Conservation (phyloP, 2,113 vertebrate species). For the Myodes glareolus region DNA sequence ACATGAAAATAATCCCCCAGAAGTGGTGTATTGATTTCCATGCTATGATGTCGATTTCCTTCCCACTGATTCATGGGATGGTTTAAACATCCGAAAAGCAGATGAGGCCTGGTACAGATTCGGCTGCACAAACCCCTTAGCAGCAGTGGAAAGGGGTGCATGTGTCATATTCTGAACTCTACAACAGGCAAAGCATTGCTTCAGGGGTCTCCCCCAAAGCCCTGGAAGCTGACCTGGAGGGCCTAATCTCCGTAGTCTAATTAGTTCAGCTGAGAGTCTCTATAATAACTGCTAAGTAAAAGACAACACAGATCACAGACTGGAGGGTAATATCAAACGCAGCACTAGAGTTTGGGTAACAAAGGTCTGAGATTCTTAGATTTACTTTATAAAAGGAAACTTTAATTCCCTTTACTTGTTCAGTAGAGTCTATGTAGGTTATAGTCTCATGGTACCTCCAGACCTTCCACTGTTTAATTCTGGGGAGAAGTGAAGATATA, state of each 20-base stretch:
- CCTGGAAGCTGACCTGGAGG: slow-evolving; percentile 14
- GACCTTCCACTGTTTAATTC: slow-evolving; percentile 9
- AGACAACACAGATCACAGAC: slow-evolving; percentile 34
- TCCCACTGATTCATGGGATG: background rate
- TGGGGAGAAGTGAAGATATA: background rate
- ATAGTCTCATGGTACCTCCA: background rate
- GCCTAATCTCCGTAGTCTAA: slow-evolving; percentile 41
- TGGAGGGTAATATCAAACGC: slow-evolving; percentile 7
- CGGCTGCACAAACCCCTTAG: background rate
- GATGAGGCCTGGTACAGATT: background rate
- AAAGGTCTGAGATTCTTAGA: background rate
- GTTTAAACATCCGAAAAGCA: slow-evolving; percentile 34
- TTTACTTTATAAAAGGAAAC: background rate
- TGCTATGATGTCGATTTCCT: slow-evolving; percentile 56
- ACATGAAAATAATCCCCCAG: slow-evolving; percentile 57
- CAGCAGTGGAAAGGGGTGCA: background rate
- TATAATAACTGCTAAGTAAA: slow-evolving; percentile 61
- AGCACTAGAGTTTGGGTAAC: background rate
- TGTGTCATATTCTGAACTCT: background rate
- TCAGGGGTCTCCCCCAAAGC: background rate
- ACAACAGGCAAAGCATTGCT: background rate
- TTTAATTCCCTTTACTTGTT: background rate
- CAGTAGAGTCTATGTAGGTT: background rate
- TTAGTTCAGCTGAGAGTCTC: slow-evolving; percentile 37
- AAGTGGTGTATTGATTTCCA: slow-evolving; percentile 64